Evolutionary conservation across 1,140 invertebrate genomes (phyloP).

Genomic region (Yoshiicerus persimilis): DNA sequence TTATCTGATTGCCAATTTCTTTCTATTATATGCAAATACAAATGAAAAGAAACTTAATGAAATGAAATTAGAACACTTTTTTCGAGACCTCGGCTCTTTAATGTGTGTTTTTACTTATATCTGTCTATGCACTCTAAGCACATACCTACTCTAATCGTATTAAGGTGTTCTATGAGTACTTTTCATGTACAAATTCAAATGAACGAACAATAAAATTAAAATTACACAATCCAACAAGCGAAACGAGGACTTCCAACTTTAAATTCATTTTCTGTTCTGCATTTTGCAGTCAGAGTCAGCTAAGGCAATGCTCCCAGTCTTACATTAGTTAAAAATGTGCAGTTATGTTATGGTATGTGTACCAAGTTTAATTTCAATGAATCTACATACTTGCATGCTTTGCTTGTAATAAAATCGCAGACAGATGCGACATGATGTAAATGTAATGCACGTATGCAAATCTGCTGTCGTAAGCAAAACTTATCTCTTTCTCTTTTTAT

Average conservation of each 20-base stretch:
- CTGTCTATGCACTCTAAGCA: too few relatives aligned
- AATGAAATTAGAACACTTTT: constrained; percentile 8
- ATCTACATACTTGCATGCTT: background rate
- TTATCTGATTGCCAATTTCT: background rate
- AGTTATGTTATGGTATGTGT: background rate
- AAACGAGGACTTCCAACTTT: background rate
- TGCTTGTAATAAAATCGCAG: background rate
- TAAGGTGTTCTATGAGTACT: background rate
- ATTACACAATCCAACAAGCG: constrained; percentile 7
- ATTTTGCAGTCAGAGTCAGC: too few relatives aligned
- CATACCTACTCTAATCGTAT: background rate
- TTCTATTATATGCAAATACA: background rate
- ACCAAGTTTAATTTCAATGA: background rate
- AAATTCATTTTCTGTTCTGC: background rate
- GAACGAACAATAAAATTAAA: background rate
- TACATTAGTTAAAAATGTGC: background rate
- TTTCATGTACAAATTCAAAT: background rate
- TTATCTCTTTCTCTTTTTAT: constrained; percentile 11
- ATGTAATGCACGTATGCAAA: background rate
- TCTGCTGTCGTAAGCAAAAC: background rate
- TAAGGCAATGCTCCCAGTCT: too few relatives aligned
- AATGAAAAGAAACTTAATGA: constrained; percentile 8
- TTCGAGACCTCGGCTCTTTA: background rate
- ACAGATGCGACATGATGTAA: background rate
- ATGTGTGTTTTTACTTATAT: background rate